Base-by-base conservation (phyloP, 2,888 invertebrate species). In the Clitarchus hookeri region DNA sequence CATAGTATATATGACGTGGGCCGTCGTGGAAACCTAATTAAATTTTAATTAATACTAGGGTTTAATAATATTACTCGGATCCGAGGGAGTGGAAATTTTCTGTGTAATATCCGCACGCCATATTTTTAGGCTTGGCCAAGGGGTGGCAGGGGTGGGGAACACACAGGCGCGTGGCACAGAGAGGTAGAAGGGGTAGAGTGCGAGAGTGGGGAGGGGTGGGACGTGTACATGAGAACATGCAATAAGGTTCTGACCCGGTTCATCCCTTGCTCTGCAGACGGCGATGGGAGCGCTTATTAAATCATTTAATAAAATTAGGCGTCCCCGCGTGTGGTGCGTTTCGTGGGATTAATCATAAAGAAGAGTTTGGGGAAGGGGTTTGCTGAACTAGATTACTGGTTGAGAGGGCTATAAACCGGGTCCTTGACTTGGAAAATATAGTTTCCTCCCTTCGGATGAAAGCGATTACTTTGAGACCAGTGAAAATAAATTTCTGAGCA, bases 21-120 rank as follows among this genome's bases (percentile, higher is more conserved):
- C 8, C 65, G 65, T 65, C 19, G 8, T 2, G 65, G 65, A 4
- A 65, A 65, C 65, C 65, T 65, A 65, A 65, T 65, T 65, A 65
- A 65, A 65, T 65, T 65, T 65, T 65, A 65, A 65, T 65, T 65
- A 65, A 65, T 65, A 65, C 65, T 23, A 19, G 65, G 65, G 65
- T 23, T 65, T 65, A 65, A 65, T 65, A 65, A 65, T 65, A 65
- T 65, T 65, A 65, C 65, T 16, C 65, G n/a, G 65, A 65, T 23
- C 65, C 19, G 65, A 65, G 65, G 65, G 65, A n/a, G n/a, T 65
- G 65, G 23, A 65, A 65, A 65, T 65, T 65, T 65, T 65, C 65
- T 65, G 65, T 65, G 65, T 65, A 65, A 65, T 65, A 65, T 65
- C 65, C 65, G 65, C 65, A 23, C 19, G n/a, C n/a, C 65, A n/a